A percentile compares a stretch with the other conserved stretches of the same genome.
These are phyloP conservation scores for Manacus vitellinus DNA, from an alignment of 2,113 vertebrate genomes.

Conservation along the genomic window DNA sequence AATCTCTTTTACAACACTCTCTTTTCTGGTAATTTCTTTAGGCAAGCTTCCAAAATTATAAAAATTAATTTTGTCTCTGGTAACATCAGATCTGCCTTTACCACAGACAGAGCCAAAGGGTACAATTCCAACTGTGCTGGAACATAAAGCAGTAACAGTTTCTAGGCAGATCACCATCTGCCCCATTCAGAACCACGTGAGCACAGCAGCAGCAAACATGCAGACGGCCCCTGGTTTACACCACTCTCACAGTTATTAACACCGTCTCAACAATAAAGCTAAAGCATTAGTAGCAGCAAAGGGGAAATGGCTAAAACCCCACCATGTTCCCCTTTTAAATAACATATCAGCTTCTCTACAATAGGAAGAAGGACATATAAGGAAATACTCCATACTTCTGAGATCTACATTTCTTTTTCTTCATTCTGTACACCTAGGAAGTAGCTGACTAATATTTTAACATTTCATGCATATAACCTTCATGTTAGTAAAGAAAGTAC, in stretches of 20 bases:
- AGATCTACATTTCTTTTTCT: neutral
- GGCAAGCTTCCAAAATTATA: neutral
- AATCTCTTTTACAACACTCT: neutral
- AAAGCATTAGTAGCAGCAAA: neutral
- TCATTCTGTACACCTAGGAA: neutral
- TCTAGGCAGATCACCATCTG: neutral
- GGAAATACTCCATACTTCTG: neutral
- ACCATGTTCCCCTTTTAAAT: neutral
- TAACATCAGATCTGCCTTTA: neutral
- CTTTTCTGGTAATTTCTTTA: neutral
- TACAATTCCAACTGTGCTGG: neutral
- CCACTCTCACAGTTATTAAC: neutral
- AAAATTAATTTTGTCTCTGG: neutral
- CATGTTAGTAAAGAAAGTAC: neutral
- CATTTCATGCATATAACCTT: neutral
- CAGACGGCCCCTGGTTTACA: neutral
- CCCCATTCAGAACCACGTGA: fast-evolving
- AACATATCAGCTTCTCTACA: neutral
- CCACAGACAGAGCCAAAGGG: neutral
- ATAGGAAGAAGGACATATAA: neutral
- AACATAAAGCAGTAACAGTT: neutral
- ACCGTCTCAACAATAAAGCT: neutral
- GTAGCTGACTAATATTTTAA: neutral
- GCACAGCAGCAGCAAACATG: neutral
- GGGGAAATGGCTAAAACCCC: neutral